Percentiles rank a stretch among this genome's conserved stretches.
These are phyloP conservation scores for Henricia sp. DNA, from an alignment of 53 echinoderm and acorn worm species.

Conservation along the genomic window DNA sequence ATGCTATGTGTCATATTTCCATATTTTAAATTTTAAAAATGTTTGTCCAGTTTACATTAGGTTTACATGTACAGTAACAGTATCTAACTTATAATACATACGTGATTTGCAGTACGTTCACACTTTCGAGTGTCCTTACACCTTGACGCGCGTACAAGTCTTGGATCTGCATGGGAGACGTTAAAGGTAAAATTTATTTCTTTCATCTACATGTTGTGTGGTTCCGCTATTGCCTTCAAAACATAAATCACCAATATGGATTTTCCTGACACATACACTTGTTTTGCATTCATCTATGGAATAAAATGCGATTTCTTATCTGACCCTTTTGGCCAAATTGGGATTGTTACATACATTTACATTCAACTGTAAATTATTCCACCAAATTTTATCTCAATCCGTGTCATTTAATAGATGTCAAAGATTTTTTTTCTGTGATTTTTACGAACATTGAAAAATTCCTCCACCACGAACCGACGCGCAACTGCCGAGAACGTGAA, in stretches of 20 bases:
- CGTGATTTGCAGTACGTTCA: conserved; percentile 37
- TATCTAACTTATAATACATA: neutral
- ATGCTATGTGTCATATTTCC: neutral
- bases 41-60: neutral
- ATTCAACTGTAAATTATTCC: no score
- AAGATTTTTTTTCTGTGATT: no score
- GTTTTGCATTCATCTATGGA: no score
- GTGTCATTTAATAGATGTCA: no score
- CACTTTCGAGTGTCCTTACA: conserved; percentile 5
- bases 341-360: no score
- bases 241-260: neutral
- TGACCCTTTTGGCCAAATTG: no score
- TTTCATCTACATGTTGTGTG: neutral
- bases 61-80: neutral
- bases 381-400: no score
- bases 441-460: no score
- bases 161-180: neutral
- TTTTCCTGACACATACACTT: no score
- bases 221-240: neutral
- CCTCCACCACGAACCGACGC: no score
- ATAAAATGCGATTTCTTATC: no score
- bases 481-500: no score
- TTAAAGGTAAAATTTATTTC: neutral
- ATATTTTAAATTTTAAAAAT: neutral
- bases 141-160: conserved; percentile 5